Base-by-base conservation (phyloP, 2,113 vertebrate genomes). In the Dryoscopus gambensis region DNA sequence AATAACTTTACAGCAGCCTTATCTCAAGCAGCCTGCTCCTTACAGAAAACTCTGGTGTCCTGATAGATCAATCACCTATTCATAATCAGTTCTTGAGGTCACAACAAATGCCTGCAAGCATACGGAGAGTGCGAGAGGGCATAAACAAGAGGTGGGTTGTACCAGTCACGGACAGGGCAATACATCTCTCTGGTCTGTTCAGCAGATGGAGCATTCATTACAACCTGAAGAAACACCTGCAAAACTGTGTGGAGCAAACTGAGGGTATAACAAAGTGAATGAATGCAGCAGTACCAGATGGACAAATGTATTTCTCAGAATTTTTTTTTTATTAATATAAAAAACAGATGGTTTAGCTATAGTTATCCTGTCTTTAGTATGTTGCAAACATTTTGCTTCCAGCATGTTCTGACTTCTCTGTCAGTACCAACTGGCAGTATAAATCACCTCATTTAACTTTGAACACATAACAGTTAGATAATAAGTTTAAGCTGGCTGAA, bases 11-110 rank as follows among this genome's bases (percentile, higher is more conserved):
- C 39, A 75, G 31, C 28, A 80, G 35, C 30, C 24, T 87, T 85
- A 77, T 52, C 33, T 71, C 40, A 78, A 46, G n/a, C 35, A 94
- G n/a, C 22, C 42, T 73, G 16, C 27, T 83, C 21, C 50, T 91
- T 62, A 39, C 28, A 90, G 73, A 88, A 59, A 69, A 22, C 31
- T 6, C 22, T 53, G 11, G 10, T 63, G 47, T 80, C 39, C 47
- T 85, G 65, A 62, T 6, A 74, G 68, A 90, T 91, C 78, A 85
- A 8, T 62, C 13, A 12, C 62, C 40, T 73, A 39, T n/a, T 88
- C 59, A 30, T 88, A 63, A 70, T 80, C 64, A 88, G 84, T 77
- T 93, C 59, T 74, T 77, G 71, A 80, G 79, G 74, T 90, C 80
- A 81, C 55, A 90, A 15, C 18, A 85, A 69, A 81, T 3, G 6